Evolutionary conservation across 2,797 vertebrate genomes (phyloP).

Genomic region (Arremon aurantiirostris): DNA sequence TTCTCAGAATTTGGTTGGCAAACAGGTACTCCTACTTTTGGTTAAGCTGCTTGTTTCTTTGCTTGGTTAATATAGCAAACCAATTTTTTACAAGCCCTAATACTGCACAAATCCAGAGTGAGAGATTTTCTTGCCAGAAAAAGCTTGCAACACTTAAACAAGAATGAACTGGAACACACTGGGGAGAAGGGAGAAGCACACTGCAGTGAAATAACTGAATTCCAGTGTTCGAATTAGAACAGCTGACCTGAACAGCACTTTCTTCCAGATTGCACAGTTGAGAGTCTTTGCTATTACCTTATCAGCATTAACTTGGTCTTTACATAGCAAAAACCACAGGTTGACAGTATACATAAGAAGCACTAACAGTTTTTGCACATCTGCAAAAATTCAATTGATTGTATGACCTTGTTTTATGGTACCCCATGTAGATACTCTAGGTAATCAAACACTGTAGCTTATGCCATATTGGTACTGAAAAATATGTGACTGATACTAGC

Average conservation of each 20-base stretch:
- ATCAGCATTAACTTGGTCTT: background rate
- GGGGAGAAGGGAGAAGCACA: background rate
- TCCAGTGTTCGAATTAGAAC: background rate
- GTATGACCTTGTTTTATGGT: background rate
- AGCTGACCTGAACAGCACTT: background rate
- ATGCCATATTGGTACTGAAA: background rate
- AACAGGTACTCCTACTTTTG: background rate
- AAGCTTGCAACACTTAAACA: background rate
- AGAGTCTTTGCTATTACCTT: background rate
- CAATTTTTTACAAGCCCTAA: background rate
- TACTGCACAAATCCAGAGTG: background rate
- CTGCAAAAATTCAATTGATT: background rate
- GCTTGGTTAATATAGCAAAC: background rate
- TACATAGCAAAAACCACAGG: background rate
- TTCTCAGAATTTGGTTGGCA: background rate
- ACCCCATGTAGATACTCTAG: background rate
- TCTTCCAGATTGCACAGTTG: background rate
- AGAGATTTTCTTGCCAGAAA: background rate
- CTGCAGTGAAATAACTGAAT: background rate
- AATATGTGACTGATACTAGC: background rate
- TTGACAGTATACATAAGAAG: background rate
- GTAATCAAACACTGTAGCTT: background rate
- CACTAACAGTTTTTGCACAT: background rate
- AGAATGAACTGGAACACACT: background rate
- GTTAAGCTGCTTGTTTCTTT: background rate